These are phyloP conservation scores for Aphidius gifuensis DNA, from an alignment of 1,140 invertebrate species.

Conservation along the genomic window DNA sequence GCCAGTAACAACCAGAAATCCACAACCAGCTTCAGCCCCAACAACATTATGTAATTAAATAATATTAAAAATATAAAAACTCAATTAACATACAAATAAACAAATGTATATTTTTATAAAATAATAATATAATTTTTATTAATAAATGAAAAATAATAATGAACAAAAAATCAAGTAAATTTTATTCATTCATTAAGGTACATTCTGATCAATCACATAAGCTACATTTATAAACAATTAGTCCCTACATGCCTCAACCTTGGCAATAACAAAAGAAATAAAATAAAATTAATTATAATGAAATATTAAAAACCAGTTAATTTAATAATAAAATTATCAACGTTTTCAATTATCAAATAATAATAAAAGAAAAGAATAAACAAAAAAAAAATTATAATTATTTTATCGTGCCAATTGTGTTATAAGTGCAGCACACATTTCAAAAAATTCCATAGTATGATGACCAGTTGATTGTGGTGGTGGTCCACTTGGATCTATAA, in stretches of 20 bases:
- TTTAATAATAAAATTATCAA: background rate
- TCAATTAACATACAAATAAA: background rate
- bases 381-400: background rate
- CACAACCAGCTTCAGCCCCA: background rate
- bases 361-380: no score
- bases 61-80: background rate
- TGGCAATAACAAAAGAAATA: background rate
- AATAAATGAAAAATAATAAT: no score
- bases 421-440: conserved; percentile 98
- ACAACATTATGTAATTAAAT: conserved; percentile 9
- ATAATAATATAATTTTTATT: no score
- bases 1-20: background rate
- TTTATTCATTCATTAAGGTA: conserved; percentile 14
- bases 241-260: background rate
- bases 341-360: no score
- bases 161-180: conserved; percentile 4
- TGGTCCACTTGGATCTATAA: conserved; percentile 46
- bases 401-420: conserved; percentile 90
- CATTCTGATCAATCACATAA: conserved; percentile 7
- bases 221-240: background rate
- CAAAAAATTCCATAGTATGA: conserved; percentile 99
- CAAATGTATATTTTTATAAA: background rate
- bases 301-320: background rate
- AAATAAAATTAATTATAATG: background rate
- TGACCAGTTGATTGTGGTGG: conserved; percentile 63